Conservation (phyloP, 2,888 invertebrate species). For the Phrixothrix hirtus region DNA sequence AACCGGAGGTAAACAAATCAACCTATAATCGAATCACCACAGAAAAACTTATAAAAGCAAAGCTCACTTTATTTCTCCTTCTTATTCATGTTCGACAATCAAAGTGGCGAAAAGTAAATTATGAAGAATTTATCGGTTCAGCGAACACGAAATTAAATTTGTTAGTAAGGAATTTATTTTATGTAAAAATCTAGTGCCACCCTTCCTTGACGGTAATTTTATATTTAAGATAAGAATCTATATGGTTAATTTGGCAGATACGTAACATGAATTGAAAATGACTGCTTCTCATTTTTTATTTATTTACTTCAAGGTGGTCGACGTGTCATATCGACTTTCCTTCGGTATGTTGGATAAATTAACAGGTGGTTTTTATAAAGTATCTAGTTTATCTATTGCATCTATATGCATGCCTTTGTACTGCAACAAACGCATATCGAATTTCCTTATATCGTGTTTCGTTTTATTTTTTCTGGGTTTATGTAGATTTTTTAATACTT, state of each 20-base stretch:
- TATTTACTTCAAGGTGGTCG: constrained; percentile 38
- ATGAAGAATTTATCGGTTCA: constrained; percentile 11
- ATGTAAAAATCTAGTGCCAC: constrained; percentile 2
- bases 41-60: constrained; percentile 33
- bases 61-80: constrained; percentile 16
- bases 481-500: constrained; percentile 13
- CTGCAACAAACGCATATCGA: constrained; percentile 40
- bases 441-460: constrained; percentile 27
- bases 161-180: constrained; percentile 2
- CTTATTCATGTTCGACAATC: constrained; percentile 16
- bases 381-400: constrained; percentile 40
- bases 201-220: constrained; percentile 13
- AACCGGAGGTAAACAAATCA: constrained; percentile 53
- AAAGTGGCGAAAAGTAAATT: constrained; percentile 13
- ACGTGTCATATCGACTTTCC: constrained; percentile 37
- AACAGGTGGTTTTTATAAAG: constrained; percentile 42
- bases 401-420: constrained; percentile 40
- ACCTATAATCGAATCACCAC: constrained; percentile 53
- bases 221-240: constrained; percentile 34
- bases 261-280: constrained; percentile 41
- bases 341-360: constrained; percentile 32
- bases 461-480: constrained; percentile 23
- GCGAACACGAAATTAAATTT: constrained; percentile 16
- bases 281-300: constrained; percentile 34
- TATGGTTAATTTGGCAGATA: constrained; percentile 43